Percentiles rank a stretch among this genome's conserved stretches.
Evolutionary conservation across 1,140 invertebrate species (phyloP).

Genomic region (Panonychus citri): DNA sequence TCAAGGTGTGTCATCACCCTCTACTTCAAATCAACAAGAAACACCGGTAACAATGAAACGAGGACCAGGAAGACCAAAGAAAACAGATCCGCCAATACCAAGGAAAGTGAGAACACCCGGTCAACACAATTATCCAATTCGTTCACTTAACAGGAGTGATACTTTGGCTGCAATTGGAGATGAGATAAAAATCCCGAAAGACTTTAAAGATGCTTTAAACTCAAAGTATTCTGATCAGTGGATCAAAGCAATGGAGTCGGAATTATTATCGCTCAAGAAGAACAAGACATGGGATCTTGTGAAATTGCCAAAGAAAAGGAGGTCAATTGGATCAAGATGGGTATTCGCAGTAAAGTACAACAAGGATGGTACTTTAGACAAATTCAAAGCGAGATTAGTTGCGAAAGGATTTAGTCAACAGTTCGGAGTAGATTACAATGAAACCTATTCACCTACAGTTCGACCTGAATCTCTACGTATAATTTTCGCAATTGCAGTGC

Average conservation of each 20-base stretch:
- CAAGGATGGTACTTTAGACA: neutral
- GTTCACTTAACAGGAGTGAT: too few relatives aligned
- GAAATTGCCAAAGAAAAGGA: constrained; percentile 12
- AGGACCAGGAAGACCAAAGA: too few relatives aligned
- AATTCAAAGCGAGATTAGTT: constrained; percentile 18
- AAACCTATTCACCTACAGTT: too few relatives aligned
- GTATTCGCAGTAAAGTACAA: constrained; percentile 20
- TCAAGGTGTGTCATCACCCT: too few relatives aligned
- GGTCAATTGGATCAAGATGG: constrained; percentile 19
- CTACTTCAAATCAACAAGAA: too few relatives aligned
- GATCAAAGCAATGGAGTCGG: constrained; percentile 21
- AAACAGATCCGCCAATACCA: too few relatives aligned
- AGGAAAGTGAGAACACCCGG: too few relatives aligned
- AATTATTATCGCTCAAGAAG: constrained; percentile 19
- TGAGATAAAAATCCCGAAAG: neutral
- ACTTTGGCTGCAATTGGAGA: too few relatives aligned
- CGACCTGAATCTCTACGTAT: constrained; percentile 19
- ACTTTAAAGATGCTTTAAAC: constrained; percentile 18
- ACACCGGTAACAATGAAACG: too few relatives aligned
- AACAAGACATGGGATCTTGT: constrained; percentile 21
- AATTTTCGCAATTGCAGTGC: constrained; percentile 12
- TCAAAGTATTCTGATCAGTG: constrained; percentile 17
- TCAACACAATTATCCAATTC: too few relatives aligned
- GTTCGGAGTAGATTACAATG: constrained; percentile 20
- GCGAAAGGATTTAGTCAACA: constrained; percentile 21